phyloP scores from a whole-genome alignment of 2,888 invertebrate genomes.

The Parnassius orleans region DNA sequence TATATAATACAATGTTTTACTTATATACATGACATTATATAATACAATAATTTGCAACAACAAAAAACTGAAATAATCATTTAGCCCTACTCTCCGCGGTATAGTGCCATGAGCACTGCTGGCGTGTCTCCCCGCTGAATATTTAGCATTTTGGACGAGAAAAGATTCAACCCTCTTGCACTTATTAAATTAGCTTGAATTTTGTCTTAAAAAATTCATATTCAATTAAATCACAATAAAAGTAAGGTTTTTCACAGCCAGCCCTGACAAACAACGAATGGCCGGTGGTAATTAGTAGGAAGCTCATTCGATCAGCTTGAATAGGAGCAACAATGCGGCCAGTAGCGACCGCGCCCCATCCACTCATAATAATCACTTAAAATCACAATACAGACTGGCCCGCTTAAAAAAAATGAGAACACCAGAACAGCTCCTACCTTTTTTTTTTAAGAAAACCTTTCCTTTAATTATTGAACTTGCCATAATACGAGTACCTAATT shows the following conservation, averaged over 20 bases:
- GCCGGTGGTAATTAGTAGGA: slow-evolving; percentile 64
- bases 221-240: not conserved
- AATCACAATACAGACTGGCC: slow-evolving; percentile 49
- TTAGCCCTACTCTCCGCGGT: too few relatives aligned
- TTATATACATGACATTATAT: too few relatives aligned
- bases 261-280: slow-evolving; percentile 51
- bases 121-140: too few relatives aligned
- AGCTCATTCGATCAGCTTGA: slow-evolving; percentile 64
- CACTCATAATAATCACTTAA: slow-evolving; percentile 65
- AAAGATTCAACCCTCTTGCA: too few relatives aligned
- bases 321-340: slow-evolving; percentile 64
- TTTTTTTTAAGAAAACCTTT: slow-evolving; percentile 2
- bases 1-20: too few relatives aligned
- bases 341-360: slow-evolving; percentile 51
- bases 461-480: slow-evolving; percentile 2
- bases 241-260: slow-evolving; percentile 30
- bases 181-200: too few relatives aligned
- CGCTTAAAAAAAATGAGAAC: slow-evolving; percentile 11
- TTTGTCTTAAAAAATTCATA: not conserved
- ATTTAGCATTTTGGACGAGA: too few relatives aligned
- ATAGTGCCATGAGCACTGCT: too few relatives aligned
- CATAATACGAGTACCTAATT: not conserved
- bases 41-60: too few relatives aligned
- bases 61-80: too few relatives aligned
- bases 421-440: slow-evolving; percentile 1